Evolutionary conservation across 2,888 invertebrate genomes (phyloP), one percentile per base, ranked within the genome.

Genomic region (Epirrhoe tristata): DNA sequence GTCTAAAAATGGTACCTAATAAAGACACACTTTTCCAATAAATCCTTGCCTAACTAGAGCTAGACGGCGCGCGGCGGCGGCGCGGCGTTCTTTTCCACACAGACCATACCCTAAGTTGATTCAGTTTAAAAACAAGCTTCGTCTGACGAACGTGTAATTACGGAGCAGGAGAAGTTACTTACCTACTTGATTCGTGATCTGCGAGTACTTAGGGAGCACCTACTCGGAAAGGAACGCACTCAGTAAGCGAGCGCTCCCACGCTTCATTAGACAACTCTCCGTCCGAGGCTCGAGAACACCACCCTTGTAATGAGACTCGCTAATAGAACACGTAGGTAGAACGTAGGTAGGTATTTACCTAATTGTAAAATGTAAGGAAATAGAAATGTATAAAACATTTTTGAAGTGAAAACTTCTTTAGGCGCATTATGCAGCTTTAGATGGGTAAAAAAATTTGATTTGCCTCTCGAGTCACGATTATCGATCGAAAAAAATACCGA

Each of bases 191-290:
- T 57, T 56, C 62, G 51, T 63, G 55, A 62, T 56, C 56, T 46
- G 52, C 32, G 52, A 46, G 52, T 52, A 56, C 63, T 32, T 43
- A 39, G 55, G 32, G 24, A 52, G 36, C 39, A 48, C 14, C 14
- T 16, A 48, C 48, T 48, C 12, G 43, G 32, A 16, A 24, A 52
- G 31, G 52, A 5, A 53, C 8, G 12, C 32, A 53, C 8, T 6
- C 12, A 36, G 60, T n/a, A 12, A 8, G 36, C 50, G 31, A 10
- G 24, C 57, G 63, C 16, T 81, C 76, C 66, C 76, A 63, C 72
- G 76, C 81, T 81, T 70, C 81, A 83, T 85, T 84, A 85, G 76
- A 73, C 66, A 80, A 80, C 73, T 80, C n/a, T n/a, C n/a, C n/a
- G n/a, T n/a, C 79, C 66, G 24, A 34, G 61, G 12, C 10, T 43